Conservation (phyloP, 2,888 invertebrate genomes). For the Dryococelus australis region DNA sequence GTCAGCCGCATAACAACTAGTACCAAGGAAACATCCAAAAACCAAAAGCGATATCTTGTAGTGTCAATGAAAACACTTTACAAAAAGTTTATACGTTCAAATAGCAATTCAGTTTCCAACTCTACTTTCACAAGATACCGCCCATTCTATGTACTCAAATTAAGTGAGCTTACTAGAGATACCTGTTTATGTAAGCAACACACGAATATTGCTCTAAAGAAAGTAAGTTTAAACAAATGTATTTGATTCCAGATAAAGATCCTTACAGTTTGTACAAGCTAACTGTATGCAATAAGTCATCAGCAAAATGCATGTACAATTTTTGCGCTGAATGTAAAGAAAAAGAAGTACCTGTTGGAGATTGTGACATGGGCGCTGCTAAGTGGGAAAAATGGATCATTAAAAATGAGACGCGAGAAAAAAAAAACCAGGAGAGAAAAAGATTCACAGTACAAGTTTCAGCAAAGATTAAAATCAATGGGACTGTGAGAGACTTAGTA, state of each 20-base stretch:
- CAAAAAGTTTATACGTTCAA: background rate
- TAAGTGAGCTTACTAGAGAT: background rate
- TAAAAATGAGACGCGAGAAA: background rate
- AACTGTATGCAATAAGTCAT: no score
- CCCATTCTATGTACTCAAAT: constrained; percentile 11
- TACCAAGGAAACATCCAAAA: background rate
- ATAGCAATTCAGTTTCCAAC: background rate
- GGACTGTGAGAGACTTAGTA: constrained; percentile 4
- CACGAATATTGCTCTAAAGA: background rate
- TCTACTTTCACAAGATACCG: background rate
- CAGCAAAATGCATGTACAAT: no score
- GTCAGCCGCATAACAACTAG: background rate
- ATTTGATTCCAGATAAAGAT: background rate
- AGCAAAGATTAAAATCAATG: background rate
- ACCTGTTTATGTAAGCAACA: constrained; percentile 22
- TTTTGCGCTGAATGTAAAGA: no score
- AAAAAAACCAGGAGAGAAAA: background rate
- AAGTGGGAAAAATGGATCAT: no score
- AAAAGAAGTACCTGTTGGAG: no score
- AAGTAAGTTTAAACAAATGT: background rate
- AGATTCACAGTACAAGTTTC: background rate
- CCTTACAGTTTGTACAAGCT: no score
- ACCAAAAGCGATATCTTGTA: constrained; percentile 5
- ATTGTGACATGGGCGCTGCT: no score
- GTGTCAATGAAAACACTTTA: background rate